A percentile compares a stretch with the other conserved stretches of the same genome.
phyloP scores from a whole-genome alignment of 2,797 vertebrate species.

The Sylvilagus floridanus region DNA sequence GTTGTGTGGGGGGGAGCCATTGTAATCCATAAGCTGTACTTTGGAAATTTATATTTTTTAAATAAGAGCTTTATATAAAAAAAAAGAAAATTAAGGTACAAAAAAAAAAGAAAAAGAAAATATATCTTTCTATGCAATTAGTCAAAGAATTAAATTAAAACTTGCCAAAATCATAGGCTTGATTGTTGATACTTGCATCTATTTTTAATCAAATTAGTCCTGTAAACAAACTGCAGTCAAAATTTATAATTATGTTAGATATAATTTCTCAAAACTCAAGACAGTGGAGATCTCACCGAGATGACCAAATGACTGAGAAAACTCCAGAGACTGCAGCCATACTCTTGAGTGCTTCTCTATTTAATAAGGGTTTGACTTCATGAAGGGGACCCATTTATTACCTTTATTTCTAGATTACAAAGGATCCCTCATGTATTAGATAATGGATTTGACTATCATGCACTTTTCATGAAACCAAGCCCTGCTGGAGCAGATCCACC shows the following conservation, averaged over 20 bases:
- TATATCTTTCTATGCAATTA: constrained; percentile 25
- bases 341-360: not conserved
- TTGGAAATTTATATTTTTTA: too few relatives aligned
- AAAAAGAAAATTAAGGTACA: too few relatives aligned
- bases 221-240: constrained; percentile 19
- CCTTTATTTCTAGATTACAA: not conserved
- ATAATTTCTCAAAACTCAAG: not conserved
- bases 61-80: too few relatives aligned
- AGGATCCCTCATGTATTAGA: not conserved
- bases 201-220: constrained; percentile 56
- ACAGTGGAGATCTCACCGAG: not conserved
- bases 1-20: too few relatives aligned
- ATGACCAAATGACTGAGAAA: not conserved
- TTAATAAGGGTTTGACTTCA: not conserved
- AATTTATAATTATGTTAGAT: constrained; percentile 9
- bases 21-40: too few relatives aligned
- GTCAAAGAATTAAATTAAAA: constrained; percentile 56
- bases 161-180: constrained; percentile 44
- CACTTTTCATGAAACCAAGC: not conserved
- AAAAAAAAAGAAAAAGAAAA: too few relatives aligned
- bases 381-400: not conserved
- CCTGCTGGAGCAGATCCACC: not conserved
- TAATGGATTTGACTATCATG: not conserved
- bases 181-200: constrained; percentile 10
- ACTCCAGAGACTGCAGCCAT: not conserved